A percentile compares a stretch with the other conserved stretches of the same genome.
These are phyloP conservation scores for Abrostola tripartita DNA, from an alignment of 2,888 invertebrate species.

Conservation along the genomic window DNA sequence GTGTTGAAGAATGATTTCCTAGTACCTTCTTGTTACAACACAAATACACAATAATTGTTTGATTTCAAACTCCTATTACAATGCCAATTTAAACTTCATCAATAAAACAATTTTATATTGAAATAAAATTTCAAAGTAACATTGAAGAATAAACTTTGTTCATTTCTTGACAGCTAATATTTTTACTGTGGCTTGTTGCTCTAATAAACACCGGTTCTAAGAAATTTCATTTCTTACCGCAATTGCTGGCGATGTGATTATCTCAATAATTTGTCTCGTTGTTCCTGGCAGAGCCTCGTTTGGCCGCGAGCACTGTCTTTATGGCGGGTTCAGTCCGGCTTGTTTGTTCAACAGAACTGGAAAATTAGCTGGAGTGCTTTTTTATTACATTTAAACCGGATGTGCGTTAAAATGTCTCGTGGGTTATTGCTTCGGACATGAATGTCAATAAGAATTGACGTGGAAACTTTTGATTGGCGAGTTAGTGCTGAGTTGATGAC, in stretches of 20 bases:
- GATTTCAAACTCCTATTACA: conserved; percentile 7
- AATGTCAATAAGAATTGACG: conserved; percentile 7
- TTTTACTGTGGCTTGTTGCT: conserved; percentile 51
- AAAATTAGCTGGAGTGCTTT: conserved; percentile 81
- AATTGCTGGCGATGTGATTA: conserved; percentile 66
- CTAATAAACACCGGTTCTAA: conserved; percentile 53
- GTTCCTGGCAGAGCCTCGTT: conserved; percentile 49
- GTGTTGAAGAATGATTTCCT: conserved; percentile 4
- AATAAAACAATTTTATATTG: conserved; percentile 1
- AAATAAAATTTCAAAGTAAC: conserved; percentile 4
- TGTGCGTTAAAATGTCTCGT: conserved; percentile 69
- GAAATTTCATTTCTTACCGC: conserved; percentile 65
- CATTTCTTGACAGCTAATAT: conserved; percentile 57
- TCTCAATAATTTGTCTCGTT: conserved; percentile 67
- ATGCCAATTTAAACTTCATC: conserved; percentile 25
- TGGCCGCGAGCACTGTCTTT: conserved; percentile 62
- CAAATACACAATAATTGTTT: conserved; percentile 4
- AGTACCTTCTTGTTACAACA: conserved; percentile 1
- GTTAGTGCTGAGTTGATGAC: too few species aligned
- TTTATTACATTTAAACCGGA: conserved; percentile 77
- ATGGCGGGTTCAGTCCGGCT: conserved; percentile 61
- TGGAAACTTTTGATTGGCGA: neutral
- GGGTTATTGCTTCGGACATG: conserved; percentile 40
- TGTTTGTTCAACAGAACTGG: conserved; percentile 62
- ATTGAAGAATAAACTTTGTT: conserved; percentile 31